These are phyloP conservation scores for Phataginus tetradactyla DNA, from an alignment of 2,797 vertebrate genomes.

Conservation along the genomic window DNA sequence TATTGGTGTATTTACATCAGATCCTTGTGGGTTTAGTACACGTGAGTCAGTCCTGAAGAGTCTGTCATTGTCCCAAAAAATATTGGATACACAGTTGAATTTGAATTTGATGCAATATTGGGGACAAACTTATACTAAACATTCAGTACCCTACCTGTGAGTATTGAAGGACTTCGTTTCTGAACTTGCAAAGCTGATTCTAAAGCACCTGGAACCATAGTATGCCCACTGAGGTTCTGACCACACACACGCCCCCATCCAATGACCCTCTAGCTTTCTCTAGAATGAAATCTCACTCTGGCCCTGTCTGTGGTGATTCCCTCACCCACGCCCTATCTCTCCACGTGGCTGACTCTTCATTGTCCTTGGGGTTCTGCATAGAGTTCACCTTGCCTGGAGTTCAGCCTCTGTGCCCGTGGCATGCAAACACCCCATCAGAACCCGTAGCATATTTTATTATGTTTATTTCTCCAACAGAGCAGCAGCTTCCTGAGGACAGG, in stretches of 20 bases:
- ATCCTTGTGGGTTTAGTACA: background rate
- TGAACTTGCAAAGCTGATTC: background rate
- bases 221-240: no score
- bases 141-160: background rate
- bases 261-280: background rate
- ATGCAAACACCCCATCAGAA: background rate
- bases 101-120: background rate
- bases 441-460: rapidly evolving
- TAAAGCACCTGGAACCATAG: background rate
- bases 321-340: rapidly evolving
- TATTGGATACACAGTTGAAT: background rate
- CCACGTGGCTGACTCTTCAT: background rate
- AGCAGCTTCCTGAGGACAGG: background rate
- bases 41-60: background rate
- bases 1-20: background rate
- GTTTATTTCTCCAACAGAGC: background rate
- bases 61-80: background rate
- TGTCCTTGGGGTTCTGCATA: background rate
- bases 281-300: background rate
- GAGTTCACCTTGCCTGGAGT: background rate
- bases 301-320: background rate
- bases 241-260: no score
- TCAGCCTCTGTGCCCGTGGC: background rate
- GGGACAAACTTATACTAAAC: background rate
- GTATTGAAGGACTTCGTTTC: background rate